These are phyloP conservation scores for Drosophila pallidifrons DNA, from an alignment of 1,140 invertebrate genomes.

Conservation along the genomic window DNA sequence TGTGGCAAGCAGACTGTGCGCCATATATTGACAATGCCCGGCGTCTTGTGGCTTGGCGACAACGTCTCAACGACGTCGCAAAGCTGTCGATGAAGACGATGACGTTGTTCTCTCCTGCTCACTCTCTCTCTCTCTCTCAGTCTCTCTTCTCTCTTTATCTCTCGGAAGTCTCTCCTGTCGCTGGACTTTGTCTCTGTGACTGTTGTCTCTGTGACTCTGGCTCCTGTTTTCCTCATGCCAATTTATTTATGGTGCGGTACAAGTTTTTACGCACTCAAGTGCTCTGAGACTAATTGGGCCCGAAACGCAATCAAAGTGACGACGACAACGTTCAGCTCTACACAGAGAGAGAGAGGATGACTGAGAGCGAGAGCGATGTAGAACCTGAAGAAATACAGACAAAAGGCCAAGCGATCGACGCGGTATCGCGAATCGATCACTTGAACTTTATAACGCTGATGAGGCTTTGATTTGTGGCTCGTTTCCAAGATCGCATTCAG, in stretches of 20 bases:
- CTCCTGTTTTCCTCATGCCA: slow-evolving; percentile 80
- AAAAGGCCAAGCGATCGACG: slow-evolving; percentile 32
- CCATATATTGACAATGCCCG: slow-evolving; percentile 50
- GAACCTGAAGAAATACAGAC: slow-evolving; percentile 13
- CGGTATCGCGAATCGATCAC: slow-evolving; percentile 62
- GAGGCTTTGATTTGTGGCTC: slow-evolving; percentile 77
- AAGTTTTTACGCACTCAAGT: slow-evolving; percentile 84
- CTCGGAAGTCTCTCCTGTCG: slow-evolving; percentile 3
- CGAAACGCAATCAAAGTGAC: slow-evolving; percentile 84
- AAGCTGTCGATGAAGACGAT: slow-evolving; percentile 53
- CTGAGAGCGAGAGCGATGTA: slow-evolving; percentile 10
- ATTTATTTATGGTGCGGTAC: slow-evolving; percentile 84
- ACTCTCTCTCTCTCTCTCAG: neutral
- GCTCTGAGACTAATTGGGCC: slow-evolving; percentile 84
- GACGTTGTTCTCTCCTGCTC: slow-evolving; percentile 19
- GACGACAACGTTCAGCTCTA: slow-evolving; percentile 61
- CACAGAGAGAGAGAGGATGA: slow-evolving; percentile 26
- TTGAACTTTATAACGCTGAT: slow-evolving; percentile 81
- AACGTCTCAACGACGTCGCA: slow-evolving; percentile 38
- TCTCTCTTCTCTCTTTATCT: neutral
- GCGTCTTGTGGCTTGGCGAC: slow-evolving; percentile 49
- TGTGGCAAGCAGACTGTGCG: slow-evolving; percentile 11
- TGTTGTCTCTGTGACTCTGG: slow-evolving; percentile 34
- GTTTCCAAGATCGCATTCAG: slow-evolving; percentile 31
- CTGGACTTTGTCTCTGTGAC: neutral